Evolutionary conservation across 2,888 invertebrate genomes (phyloP).

Genomic region (Drosophila eohydei): DNA sequence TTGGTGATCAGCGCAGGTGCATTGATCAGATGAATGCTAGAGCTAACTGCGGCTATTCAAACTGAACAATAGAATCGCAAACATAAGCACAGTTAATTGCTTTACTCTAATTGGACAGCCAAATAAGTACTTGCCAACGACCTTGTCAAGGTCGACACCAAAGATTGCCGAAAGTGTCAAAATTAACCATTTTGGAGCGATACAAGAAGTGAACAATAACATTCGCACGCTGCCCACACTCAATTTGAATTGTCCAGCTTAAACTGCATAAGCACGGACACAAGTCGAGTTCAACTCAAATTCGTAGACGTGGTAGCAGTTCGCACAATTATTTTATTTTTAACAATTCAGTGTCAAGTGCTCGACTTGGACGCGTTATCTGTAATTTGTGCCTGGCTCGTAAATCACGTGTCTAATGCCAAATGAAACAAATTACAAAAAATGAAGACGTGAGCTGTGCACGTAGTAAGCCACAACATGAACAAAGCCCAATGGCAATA

Average conservation of each 20-base stretch:
- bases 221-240: conserved; percentile 31
- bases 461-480: conserved; percentile 34
- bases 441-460: conserved; percentile 58
- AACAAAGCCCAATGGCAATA: conserved; percentile 26
- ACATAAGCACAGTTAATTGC: conserved; percentile 27
- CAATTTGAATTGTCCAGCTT: conserved; percentile 33
- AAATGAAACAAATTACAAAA: conserved; percentile 20
- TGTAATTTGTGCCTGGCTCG: conserved; percentile 45
- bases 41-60: neutral
- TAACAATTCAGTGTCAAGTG: conserved; percentile 52
- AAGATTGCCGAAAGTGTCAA: conserved; percentile 29
- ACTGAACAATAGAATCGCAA: conserved; percentile 1
- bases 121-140: conserved; percentile 44
- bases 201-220: conserved; percentile 12
- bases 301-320: conserved; percentile 22
- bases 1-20: conserved; percentile 17
- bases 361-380: conserved; percentile 4
- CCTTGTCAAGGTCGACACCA: conserved; percentile 61
- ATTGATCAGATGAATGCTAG: conserved; percentile 14
- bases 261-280: conserved; percentile 25
- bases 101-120: conserved; percentile 28
- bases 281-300: conserved; percentile 50
- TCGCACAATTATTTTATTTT: conserved; percentile 3
- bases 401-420: conserved; percentile 65
- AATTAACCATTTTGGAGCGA: conserved; percentile 31